Evolutionary conservation across 2,113 vertebrate species (phyloP).

Genomic region (Odontesthes bonariensis): DNA sequence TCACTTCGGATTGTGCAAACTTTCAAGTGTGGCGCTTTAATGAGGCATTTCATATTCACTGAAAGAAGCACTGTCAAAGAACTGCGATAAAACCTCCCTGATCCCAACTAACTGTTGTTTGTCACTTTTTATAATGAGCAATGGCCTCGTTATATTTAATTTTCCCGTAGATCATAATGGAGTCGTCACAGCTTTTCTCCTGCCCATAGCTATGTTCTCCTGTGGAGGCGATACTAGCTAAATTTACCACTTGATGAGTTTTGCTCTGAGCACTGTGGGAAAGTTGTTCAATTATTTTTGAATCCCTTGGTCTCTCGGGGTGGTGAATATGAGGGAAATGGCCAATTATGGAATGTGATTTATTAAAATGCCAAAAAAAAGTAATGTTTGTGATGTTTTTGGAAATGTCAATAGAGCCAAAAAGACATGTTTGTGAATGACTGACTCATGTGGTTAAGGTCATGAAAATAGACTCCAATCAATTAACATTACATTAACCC

Average conservation of each 20-base stretch:
- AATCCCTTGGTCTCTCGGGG: constrained; percentile 50
- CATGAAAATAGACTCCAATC: constrained; percentile 8
- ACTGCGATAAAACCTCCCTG: constrained; percentile 29
- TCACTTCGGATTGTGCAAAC: constrained; percentile 44
- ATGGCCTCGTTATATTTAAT: constrained; percentile 29
- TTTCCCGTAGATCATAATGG: constrained; percentile 49
- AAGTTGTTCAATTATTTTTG: constrained; percentile 76
- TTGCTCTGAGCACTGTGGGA: constrained; percentile 64
- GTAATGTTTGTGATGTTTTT: constrained; percentile 22
- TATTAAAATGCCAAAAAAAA: constrained; percentile 45
- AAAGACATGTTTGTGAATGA: constrained; percentile 12
- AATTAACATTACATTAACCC: background rate
- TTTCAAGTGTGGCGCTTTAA: constrained; percentile 81
- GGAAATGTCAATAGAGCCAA: constrained; percentile 36
- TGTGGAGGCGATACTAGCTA: constrained; percentile 4
- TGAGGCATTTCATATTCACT: constrained; percentile 68
- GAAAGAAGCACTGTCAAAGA: constrained; percentile 58
- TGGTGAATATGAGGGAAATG: constrained; percentile 21
- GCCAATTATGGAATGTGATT: constrained; percentile 64
- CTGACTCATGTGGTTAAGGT: background rate
- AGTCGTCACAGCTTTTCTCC: constrained; percentile 51
- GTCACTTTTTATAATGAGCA: constrained; percentile 72
- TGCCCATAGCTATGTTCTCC: constrained; percentile 50
- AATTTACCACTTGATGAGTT: constrained; percentile 65
- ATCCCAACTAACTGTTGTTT: constrained; percentile 58